phyloP scores from a whole-genome alignment of 2,888 invertebrate genomes.

The Platynereis dumerilii region DNA sequence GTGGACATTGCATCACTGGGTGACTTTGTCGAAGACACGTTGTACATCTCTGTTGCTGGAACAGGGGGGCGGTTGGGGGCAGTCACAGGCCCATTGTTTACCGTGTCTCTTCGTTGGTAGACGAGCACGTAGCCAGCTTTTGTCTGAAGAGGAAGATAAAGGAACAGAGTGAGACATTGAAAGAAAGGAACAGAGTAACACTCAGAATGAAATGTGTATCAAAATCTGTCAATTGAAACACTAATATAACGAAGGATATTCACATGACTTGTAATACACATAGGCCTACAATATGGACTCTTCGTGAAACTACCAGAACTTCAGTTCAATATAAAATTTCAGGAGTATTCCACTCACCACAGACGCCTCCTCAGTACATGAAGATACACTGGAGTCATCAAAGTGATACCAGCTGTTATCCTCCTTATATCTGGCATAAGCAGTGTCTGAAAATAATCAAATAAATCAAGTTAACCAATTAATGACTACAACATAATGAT shows the following conservation, averaged over 20 bases:
- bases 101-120: slow-evolving; percentile 58
- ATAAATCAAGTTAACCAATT: no score
- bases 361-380: slow-evolving; percentile 60
- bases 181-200: slow-evolving; percentile 5
- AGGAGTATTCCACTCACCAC: no score
- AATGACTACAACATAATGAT: no score
- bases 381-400: slow-evolving; percentile 66
- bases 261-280: no score
- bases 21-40: no score
- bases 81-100: neutral
- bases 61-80: neutral
- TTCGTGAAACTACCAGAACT: no score
- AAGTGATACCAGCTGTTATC: slow-evolving; percentile 66
- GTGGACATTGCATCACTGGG: neutral
- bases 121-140: slow-evolving; percentile 67
- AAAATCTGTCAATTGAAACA: no score
- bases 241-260: no score
- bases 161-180: slow-evolving; percentile 5
- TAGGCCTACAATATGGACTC: no score
- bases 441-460: slow-evolving; percentile 64
- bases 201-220: no score
- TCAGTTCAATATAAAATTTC: no score
- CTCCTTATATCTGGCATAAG: slow-evolving; percentile 65
- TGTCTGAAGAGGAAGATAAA: slow-evolving; percentile 61
- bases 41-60: slow-evolving; percentile 7